Base-by-base conservation (phyloP, 2,797 vertebrate genomes). In the Pagetopsis macropterus region DNA sequence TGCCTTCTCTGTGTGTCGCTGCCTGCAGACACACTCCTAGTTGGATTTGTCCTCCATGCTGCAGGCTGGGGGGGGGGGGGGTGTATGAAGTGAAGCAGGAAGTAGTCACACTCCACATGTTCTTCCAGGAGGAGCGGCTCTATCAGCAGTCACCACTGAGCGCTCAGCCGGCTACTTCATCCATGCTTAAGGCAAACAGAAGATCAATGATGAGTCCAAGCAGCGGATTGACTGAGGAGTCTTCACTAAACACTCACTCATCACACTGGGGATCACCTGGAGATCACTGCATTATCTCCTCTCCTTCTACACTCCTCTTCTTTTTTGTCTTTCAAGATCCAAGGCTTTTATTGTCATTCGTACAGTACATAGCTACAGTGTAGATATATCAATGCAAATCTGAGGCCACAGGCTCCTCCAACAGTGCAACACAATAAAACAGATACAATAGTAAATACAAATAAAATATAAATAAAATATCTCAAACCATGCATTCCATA, bases 31-130 rank as follows among this genome's bases (percentile, higher is more conserved):
- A 14, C 27, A 70, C 72, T 79, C 80, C 55, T 52, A 4, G 66
- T 21, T 55, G 56, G 58, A 65, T 85, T 69, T 45, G 84, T 87
- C 76, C 74, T 50, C 19, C 5, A 9, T 21, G 66, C 80, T 74
- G 70, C 69, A 68, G 83, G 71, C 72, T 16, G 59, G 57, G 5
- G 33, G 33, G 1, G 33, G 33, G 1, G 44, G 57, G 5, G 33
- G 33, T 27, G 27, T 27, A 4, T 48, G 80, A 73, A 65, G 76
- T 48, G 80, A 73, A 65, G 76, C 78, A 56, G 11, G 75, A 79
- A 62, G 56, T 33, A 72, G 80, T 73, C 67, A 75, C 60, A 65
- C 72, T 73, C 73, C 75, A 78, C 74, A 82, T 64, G 71, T 37
- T 81, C 72, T 31, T 62, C 65, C 66, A 43, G 27, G 4, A 2